phyloP scores from a whole-genome alignment of 1,140 invertebrate genomes.

The Phocides pigmalion region DNA sequence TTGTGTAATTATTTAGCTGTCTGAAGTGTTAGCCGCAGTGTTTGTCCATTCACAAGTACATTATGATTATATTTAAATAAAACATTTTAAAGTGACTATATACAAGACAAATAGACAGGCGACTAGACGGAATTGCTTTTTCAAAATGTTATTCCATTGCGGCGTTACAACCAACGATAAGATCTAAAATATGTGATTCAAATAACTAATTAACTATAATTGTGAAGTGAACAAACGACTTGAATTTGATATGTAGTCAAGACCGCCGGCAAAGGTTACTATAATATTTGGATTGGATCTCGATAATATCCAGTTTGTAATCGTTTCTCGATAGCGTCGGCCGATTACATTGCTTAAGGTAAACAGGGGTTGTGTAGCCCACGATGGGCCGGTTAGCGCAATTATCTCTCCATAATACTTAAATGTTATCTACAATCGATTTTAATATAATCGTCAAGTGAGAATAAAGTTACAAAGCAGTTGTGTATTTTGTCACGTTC shows the following conservation, averaged over 20 bases:
- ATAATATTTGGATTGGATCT: conserved; percentile 32
- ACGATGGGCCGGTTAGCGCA: conserved; percentile 9
- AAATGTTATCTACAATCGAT: conserved; percentile 20
- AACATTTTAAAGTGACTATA: too few relatives aligned
- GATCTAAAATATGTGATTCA: background rate
- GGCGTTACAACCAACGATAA: background rate
- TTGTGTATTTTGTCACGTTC: conserved; percentile 13
- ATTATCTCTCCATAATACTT: conserved; percentile 29
- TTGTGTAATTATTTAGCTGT: too few relatives aligned
- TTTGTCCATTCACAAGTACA: too few relatives aligned
- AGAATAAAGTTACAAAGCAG: conserved; percentile 10
- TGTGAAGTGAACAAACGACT: background rate
- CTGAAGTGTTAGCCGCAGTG: too few relatives aligned
- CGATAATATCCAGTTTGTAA: conserved; percentile 27
- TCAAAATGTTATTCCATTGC: too few relatives aligned
- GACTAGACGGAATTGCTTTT: too few relatives aligned
- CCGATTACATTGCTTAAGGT: conserved; percentile 30
- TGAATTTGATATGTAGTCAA: background rate
- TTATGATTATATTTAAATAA: too few relatives aligned
- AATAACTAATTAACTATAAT: background rate
- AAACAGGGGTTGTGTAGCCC: conserved; percentile 24
- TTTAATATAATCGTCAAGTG: conserved; percentile 9
- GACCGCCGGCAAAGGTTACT: background rate
- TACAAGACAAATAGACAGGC: too few relatives aligned
- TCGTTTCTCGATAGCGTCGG: conserved; percentile 29